phyloP scores from a whole-genome alignment of 2,797 vertebrate genomes.

The Moxostoma hubbsi region DNA sequence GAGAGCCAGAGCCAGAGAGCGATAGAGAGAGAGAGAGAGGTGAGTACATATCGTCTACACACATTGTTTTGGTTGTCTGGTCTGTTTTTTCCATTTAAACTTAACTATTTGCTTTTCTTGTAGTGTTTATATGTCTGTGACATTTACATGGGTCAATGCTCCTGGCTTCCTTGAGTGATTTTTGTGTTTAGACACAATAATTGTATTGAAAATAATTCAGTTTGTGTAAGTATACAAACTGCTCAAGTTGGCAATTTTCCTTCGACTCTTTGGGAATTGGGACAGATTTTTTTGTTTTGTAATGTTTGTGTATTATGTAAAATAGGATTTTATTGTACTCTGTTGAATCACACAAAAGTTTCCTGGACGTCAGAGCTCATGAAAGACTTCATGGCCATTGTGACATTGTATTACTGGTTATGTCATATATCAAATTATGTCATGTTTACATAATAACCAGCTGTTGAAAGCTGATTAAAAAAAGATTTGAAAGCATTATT shows the following conservation, averaged over 20 bases:
- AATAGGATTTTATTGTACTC: neutral
- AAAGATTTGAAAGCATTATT: neutral
- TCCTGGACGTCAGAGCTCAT: neutral
- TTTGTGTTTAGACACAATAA: neutral
- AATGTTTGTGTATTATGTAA: neutral
- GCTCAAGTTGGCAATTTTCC: neutral
- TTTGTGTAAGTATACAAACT: neutral
- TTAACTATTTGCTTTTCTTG: neutral
- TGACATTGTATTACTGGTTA: neutral
- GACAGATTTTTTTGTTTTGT: neutral
- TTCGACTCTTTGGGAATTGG: neutral
- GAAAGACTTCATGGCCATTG: neutral
- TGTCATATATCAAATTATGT: constrained; percentile 19
- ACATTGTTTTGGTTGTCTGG: constrained; percentile 15
- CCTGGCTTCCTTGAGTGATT: neutral
- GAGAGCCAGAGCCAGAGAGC: constrained; percentile 1
- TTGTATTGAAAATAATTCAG: neutral
- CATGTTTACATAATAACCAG: constrained; percentile 16
- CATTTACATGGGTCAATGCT: neutral
- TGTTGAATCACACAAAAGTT: neutral
- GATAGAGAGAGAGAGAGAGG: constrained; percentile 34
- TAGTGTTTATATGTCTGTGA: constrained; percentile 10
- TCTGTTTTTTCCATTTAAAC: neutral
- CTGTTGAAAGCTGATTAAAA: neutral
- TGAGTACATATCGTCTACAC: constrained; percentile 37